Conservation (phyloP, 2,888 invertebrate genomes). For the Acronicta aceris region DNA sequence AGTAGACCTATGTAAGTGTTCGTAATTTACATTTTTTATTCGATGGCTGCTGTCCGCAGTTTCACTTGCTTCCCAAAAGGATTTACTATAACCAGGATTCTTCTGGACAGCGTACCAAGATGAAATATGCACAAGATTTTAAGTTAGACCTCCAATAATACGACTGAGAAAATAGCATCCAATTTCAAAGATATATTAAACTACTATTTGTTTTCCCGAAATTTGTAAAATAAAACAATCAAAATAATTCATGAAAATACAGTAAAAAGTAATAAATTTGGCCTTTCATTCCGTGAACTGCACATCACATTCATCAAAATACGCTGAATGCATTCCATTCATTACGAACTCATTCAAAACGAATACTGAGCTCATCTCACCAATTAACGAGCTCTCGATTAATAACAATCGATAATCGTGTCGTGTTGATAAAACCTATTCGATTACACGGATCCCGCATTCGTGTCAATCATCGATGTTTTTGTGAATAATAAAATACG, state of each 20-base stretch:
- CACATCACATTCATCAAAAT: constrained; percentile 2
- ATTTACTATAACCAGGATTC: too few relatives aligned
- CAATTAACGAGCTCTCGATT: constrained; percentile 22
- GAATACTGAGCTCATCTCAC: constrained; percentile 4
- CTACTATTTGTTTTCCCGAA: too few relatives aligned
- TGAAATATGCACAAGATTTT: too few relatives aligned
- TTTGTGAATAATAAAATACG: constrained; percentile 33
- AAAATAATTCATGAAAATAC: too few relatives aligned
- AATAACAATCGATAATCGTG: constrained; percentile 18
- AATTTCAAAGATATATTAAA: too few relatives aligned
- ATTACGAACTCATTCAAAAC: constrained; percentile 13
- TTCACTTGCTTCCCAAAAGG: neutral
- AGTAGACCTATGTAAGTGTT: constrained; percentile 14
- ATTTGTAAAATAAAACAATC: too few relatives aligned
- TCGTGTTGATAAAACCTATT: constrained; percentile 13
- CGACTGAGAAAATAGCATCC: too few relatives aligned
- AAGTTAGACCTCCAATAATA: too few relatives aligned
- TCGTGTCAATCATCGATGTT: constrained; percentile 18
- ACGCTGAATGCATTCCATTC: constrained; percentile 8
- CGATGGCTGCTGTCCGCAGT: neutral
- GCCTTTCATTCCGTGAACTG: neutral
- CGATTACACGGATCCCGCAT: constrained; percentile 21
- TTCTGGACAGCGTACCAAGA: too few relatives aligned
- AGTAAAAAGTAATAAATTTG: neutral
- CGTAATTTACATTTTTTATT: constrained; percentile 18